Evolutionary conservation across 1,140 invertebrate species (phyloP), one percentile per base, ranked within the genome.

Genomic region (Dendrolimus kikuchii): DNA sequence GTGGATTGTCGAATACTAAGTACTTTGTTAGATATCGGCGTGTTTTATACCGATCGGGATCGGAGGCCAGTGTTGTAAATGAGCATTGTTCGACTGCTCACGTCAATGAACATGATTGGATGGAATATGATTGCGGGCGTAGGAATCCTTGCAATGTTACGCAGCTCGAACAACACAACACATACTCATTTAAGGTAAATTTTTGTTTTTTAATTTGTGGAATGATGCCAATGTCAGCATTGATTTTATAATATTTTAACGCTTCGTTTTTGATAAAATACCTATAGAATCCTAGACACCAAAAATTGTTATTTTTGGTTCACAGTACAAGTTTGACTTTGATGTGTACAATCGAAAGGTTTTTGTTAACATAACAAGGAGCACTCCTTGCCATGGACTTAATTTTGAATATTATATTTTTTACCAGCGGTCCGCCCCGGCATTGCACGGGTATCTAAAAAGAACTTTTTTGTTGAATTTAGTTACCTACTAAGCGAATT

Each of bases 101-200:
- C 4, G 88, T 89, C 7, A 89, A 90, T 39, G 87, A 90, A 5
- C 89, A 89, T 2, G 90, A 92, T 58, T 95, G 93, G 92, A 89
- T 92, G 59, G 94, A 96, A 70, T 90, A 93, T 44, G 94, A 96
- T 63, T 98, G 96, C 68, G 92, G 94, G 40, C 88, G 91, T 9
- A 91, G 92, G 38, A 95, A 96, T 66, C 95, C 95, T 1, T 98
- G 96, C 78, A 96, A 96, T 71, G 92, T 98, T 0, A 93, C 92
- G 0, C 88, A 91, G 37, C 85, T 97, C 2, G 93, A 95, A 6
- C 95, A 96, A 68, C 94, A 96, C 71, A 93, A 94, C 65, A 91
- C 89, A 6, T 96, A 96, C 69, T 87, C 91, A 0, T 95, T 96
- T 74, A 95, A 95, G 88, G 84, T 88, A 78, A 57, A 23, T 23